Conservation (phyloP, 2,113 vertebrate species). For the Terrapene triunguis region DNA sequence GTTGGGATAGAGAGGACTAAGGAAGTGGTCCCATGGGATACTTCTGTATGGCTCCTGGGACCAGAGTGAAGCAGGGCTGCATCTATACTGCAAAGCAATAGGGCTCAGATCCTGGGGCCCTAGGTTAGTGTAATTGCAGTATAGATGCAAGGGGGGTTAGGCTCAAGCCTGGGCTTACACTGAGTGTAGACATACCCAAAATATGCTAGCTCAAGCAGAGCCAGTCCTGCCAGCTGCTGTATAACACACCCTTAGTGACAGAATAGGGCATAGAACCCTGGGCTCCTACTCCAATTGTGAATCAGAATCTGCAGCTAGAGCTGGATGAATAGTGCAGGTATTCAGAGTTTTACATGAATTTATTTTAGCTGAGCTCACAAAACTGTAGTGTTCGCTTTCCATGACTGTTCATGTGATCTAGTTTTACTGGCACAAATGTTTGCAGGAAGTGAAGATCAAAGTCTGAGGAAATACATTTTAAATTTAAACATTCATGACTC, state of each 20-base stretch:
- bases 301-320: background rate
- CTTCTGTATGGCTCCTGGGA: too few species aligned
- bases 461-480: constrained; percentile 23
- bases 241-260: background rate
- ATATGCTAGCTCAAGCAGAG: background rate
- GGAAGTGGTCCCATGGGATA: too few species aligned
- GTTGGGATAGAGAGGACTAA: too few species aligned
- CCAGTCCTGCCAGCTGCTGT: background rate
- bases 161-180: background rate
- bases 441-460: constrained; percentile 44
- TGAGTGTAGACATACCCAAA: background rate
- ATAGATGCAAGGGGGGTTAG: background rate
- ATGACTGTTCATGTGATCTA: constrained; percentile 16
- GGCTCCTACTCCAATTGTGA: background rate
- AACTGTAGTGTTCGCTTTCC: constrained; percentile 31
- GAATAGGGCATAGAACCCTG: background rate
- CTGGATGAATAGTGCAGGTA: background rate
- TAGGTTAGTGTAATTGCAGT: background rate
- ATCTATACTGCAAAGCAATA: background rate
- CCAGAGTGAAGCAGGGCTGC: background rate
- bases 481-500: background rate
- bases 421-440: constrained; percentile 46
- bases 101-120: background rate
- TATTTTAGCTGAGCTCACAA: background rate
- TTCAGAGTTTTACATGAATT: background rate